A percentile compares a stretch with the other conserved stretches of the same genome.
Conservation (phyloP, 2,113 vertebrate species). For the Amazona vittata region DNA sequence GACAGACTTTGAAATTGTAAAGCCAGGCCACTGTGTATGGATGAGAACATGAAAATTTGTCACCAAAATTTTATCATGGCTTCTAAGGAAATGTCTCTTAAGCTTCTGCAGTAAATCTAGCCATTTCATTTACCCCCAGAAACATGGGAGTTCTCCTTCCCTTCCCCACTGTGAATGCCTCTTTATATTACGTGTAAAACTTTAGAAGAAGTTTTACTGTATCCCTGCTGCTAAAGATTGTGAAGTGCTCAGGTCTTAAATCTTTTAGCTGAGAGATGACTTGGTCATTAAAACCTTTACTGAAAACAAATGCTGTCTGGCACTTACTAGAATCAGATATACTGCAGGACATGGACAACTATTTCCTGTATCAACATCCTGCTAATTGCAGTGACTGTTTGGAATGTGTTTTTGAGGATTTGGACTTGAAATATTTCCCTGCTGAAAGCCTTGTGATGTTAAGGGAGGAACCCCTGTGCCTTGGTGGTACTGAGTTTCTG, state of each 20-base stretch:
- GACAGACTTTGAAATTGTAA: neutral
- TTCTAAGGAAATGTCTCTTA: neutral
- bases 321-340: neutral
- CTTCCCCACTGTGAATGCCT: neutral
- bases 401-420: neutral
- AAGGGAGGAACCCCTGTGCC: neutral
- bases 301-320: neutral
- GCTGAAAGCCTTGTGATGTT: neutral
- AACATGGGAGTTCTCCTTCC: neutral
- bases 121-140: neutral
- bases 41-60: neutral
- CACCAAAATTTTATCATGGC: neutral
- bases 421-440: neutral
- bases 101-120: neutral
- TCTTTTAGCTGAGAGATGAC: neutral
- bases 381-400: neutral
- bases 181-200: neutral
- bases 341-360: neutral
- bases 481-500: neutral
- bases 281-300: neutral
- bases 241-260: neutral
- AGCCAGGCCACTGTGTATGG: neutral
- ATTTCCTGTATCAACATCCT: neutral
- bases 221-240: neutral
- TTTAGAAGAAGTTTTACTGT: neutral